Conservation (phyloP, 2,113 vertebrate genomes). For the Macquaria ambigua region DNA sequence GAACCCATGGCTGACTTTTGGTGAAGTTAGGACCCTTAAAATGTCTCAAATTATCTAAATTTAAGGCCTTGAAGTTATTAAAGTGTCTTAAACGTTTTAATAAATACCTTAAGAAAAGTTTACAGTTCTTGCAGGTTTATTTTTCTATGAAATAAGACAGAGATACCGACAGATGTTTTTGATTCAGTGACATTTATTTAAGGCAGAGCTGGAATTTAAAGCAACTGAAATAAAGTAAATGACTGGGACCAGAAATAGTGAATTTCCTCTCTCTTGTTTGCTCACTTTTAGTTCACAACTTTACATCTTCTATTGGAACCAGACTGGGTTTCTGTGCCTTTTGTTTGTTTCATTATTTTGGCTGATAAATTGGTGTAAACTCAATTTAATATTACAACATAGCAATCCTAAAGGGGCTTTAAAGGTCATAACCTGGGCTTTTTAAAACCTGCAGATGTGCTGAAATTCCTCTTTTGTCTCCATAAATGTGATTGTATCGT, state of each 20-base stretch:
- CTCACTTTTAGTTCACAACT: background rate
- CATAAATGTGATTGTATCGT: background rate
- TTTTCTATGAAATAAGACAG: background rate
- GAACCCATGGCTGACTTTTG: no score
- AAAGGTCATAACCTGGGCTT: background rate
- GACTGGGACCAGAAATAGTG: background rate
- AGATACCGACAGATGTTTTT: background rate
- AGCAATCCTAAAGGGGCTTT: background rate
- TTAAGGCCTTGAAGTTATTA: background rate
- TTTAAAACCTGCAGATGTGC: background rate
- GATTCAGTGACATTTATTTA: background rate
- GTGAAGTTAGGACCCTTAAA: background rate
- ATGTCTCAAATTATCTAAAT: background rate
- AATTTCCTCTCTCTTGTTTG: background rate
- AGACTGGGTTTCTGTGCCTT: background rate
- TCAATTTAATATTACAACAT: background rate
- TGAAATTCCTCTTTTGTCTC: background rate
- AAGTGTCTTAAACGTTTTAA: background rate
- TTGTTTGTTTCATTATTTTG: background rate
- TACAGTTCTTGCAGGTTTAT: background rate
- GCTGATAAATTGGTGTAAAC: background rate
- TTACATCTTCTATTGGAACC: background rate
- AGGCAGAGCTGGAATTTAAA: background rate
- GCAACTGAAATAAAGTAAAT: background rate
- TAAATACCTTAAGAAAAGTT: background rate